Conservation (phyloP, 2,888 invertebrate genomes). For the Ligdia adustata region DNA sequence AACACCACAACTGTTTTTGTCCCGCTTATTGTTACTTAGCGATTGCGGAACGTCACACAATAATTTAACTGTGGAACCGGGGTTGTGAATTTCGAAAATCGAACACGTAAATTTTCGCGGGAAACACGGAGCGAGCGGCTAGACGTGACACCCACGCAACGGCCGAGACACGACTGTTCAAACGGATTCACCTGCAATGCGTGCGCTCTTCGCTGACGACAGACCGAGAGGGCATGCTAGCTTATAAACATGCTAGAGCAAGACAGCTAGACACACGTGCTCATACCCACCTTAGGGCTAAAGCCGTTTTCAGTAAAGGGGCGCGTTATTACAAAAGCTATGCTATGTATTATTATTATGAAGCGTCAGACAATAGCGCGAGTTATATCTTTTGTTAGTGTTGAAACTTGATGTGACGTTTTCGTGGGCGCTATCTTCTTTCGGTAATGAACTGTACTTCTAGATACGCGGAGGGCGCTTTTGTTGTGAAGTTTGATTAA, state of each 20-base stretch:
- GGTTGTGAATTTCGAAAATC: slow-evolving; percentile 24
- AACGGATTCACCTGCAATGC: slow-evolving; percentile 76
- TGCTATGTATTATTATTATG: slow-evolving; percentile 67
- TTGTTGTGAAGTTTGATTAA: slow-evolving; percentile 24
- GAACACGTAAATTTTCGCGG: slow-evolving; percentile 77
- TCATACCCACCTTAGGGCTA: slow-evolving; percentile 63
- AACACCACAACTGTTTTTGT: slow-evolving; percentile 45
- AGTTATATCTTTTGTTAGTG: slow-evolving; percentile 64
- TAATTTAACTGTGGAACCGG: slow-evolving; percentile 47
- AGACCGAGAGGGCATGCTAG: slow-evolving; percentile 47
- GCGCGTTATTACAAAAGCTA: slow-evolving; percentile 71
- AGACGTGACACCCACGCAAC: slow-evolving; percentile 64
- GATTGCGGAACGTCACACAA: slow-evolving; percentile 61
- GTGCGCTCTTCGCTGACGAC: slow-evolving; percentile 71
- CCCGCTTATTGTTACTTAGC: slow-evolving; percentile 23
- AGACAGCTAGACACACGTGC: slow-evolving; percentile 71
- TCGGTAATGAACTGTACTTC: slow-evolving; percentile 51
- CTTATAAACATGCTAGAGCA: slow-evolving; percentile 39
- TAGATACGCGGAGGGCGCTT: slow-evolving; percentile 34
- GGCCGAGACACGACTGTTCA: slow-evolving; percentile 64
- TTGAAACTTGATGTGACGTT: slow-evolving; percentile 57
- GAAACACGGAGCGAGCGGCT: slow-evolving; percentile 51
- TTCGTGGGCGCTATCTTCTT: slow-evolving; percentile 48
- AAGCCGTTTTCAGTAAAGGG: slow-evolving; percentile 72
- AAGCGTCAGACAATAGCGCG: slow-evolving; percentile 60